phyloP scores from a whole-genome alignment of 2,113 vertebrate species.

The Carlito syrichta region DNA sequence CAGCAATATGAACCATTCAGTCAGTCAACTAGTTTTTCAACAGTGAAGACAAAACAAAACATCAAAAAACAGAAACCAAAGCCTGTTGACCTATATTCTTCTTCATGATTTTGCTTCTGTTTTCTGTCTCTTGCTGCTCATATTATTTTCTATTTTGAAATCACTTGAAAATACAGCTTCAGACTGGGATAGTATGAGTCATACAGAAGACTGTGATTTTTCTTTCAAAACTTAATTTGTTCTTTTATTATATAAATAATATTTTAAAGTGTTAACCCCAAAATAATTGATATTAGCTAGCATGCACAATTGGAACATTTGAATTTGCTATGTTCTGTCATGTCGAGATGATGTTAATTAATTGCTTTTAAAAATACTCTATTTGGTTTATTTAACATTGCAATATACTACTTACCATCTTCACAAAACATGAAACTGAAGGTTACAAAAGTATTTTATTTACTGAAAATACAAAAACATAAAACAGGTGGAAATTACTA shows the following conservation, averaged over 20 bases:
- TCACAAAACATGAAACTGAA: conserved; percentile 27
- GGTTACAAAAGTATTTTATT: background rate
- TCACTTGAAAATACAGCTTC: background rate
- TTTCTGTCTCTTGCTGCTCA: background rate
- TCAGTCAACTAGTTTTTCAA: background rate
- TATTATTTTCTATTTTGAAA: background rate
- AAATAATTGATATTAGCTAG: background rate
- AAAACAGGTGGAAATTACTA: conserved; percentile 50
- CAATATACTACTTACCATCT: conserved; percentile 19
- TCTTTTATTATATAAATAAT: background rate
- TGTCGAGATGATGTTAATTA: background rate
- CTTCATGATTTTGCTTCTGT: background rate
- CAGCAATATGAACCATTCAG: background rate
- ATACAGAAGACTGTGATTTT: background rate
- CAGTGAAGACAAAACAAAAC: background rate
- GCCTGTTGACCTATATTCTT: background rate
- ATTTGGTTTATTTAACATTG: conserved; percentile 28
- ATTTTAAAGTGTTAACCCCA: background rate
- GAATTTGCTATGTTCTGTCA: background rate
- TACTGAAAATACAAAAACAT: conserved; percentile 50
- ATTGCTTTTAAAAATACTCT: conserved; percentile 40
- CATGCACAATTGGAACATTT: background rate
- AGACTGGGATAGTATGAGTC: background rate
- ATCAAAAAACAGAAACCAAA: background rate
- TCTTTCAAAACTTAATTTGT: background rate